Evolutionary conservation across 2,113 vertebrate genomes (phyloP).

Genomic region (Petromus typicus): DNA sequence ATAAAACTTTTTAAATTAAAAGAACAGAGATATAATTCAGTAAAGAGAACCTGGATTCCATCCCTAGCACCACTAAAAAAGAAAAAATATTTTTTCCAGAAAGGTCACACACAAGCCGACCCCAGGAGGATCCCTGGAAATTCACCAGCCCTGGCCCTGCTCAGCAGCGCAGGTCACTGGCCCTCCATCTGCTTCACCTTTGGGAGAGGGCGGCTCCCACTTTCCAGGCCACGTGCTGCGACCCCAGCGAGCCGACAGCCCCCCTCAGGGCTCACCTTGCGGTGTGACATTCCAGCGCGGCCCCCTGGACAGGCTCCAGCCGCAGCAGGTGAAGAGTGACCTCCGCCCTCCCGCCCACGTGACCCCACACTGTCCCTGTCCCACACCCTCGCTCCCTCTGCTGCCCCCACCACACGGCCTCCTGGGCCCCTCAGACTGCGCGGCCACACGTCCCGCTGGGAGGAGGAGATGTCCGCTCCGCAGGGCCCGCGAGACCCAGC

Average conservation of each 20-base stretch:
- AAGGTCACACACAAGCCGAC: neutral
- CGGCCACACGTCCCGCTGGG: neutral
- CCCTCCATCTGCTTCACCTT: slow-evolving; percentile 63
- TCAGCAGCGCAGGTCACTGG: neutral
- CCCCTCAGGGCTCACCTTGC: slow-evolving; percentile 63
- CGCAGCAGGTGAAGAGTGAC: slow-evolving; percentile 86
- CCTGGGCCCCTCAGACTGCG: neutral
- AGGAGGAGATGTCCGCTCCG: slow-evolving; percentile 72
- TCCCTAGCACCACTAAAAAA: neutral
- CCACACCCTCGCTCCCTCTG: neutral
- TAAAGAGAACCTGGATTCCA: neutral
- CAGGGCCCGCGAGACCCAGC: slow-evolving; percentile 81
- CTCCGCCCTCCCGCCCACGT: slow-evolving; percentile 72
- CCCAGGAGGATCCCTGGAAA: slow-evolving; percentile 52
- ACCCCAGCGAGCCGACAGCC: slow-evolving; percentile 78
- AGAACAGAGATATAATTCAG: neutral
- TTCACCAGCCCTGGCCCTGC: slow-evolving; percentile 32
- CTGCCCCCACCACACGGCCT: neutral
- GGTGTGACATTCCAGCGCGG: slow-evolving; percentile 81
- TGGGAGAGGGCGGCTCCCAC: slow-evolving; percentile 59
- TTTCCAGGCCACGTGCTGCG: slow-evolving; percentile 75
- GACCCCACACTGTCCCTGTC: neutral
- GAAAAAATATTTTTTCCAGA: neutral
- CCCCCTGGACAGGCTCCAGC: slow-evolving; percentile 84
- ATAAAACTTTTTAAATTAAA: neutral